These are phyloP conservation scores for Philhelius pedissequus DNA, from an alignment of 2,888 invertebrate genomes.

Conservation along the genomic window DNA sequence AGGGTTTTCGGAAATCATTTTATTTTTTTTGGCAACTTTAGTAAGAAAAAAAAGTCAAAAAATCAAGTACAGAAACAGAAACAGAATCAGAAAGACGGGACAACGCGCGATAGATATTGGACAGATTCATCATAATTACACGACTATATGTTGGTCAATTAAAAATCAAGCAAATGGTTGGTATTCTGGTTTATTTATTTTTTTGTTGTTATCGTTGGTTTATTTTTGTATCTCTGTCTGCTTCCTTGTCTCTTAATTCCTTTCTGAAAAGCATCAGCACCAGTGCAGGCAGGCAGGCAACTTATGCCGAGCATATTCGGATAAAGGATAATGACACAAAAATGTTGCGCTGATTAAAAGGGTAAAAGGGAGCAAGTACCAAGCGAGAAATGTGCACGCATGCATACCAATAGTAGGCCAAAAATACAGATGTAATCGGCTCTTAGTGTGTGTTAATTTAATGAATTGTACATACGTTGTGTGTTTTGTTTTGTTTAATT, in stretches of 20 bases:
- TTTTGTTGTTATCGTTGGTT: neutral
- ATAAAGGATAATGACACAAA: conserved; percentile 68
- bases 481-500: neutral
- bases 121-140: conserved; percentile 68
- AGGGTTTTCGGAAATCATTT: conserved; percentile 53
- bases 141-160: conserved; percentile 67
- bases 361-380: conserved; percentile 68
- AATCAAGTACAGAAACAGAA: conserved; percentile 7
- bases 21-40: conserved; percentile 14
- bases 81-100: neutral
- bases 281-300: neutral
- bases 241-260: conserved; percentile 64
- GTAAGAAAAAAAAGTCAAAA: neutral
- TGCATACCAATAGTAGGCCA: conserved; percentile 56
- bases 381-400: conserved; percentile 52
- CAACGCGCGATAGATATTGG: conserved; percentile 61
- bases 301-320: conserved; percentile 36
- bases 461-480: conserved; percentile 43
- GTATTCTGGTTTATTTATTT: conserved; percentile 33
- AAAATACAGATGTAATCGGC: neutral
- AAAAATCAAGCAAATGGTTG: conserved; percentile 65
- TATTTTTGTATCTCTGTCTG: conserved; percentile 37
- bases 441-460: conserved; percentile 47
- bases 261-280: neutral
- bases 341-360: conserved; percentile 67